Evolutionary conservation across 2,888 invertebrate genomes (phyloP), one percentile per base, ranked within the genome.

Genomic region (Cataglyphis albicans): DNA sequence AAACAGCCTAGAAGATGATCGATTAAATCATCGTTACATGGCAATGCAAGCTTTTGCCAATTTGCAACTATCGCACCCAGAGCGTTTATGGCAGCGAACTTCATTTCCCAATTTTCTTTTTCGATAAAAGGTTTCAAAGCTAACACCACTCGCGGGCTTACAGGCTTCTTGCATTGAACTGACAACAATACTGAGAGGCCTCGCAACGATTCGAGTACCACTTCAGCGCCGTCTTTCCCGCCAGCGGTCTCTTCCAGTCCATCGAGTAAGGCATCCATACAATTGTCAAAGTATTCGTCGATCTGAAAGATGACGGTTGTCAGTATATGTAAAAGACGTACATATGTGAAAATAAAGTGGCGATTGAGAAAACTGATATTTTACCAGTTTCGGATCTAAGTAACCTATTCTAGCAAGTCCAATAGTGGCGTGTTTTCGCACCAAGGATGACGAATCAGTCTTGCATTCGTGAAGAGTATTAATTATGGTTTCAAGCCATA

Each of bases 51-150:
- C 76, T 88, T 91, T 5, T 90, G 87, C 92, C 93, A 94, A 18
- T 91, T 91, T 6, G 83, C 70, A 44, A 91, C 91, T 52, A 92
- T 83, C 0, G 93, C 90, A 0, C 91, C 91, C 3, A 94, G 82
- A 1, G 93, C 93, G 48, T 78, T 88, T 38, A 94, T 91, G 4
- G 94, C 93, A 4, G 93, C 92, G 3, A 93, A 86, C 82, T 92
- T 89, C 90, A 92, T 93, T 80, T 94, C 92, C 90, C 90, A 91
- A 75, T 93, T 92, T 70, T 94, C 93, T 72, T 93, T 93, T 74
- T 94, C 94, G 10, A 93, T 86, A 61, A 94, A 94, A 4, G 94
- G 93, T 57, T 93, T 94, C n/a, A 94, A 86, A 0, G 93, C 91
- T 6, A 94, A 80, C 5, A 94, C 90, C 3, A 94, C 90, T 10